Conservation (phyloP, 2,797 vertebrate genomes). For the Sebastes dallii region DNA sequence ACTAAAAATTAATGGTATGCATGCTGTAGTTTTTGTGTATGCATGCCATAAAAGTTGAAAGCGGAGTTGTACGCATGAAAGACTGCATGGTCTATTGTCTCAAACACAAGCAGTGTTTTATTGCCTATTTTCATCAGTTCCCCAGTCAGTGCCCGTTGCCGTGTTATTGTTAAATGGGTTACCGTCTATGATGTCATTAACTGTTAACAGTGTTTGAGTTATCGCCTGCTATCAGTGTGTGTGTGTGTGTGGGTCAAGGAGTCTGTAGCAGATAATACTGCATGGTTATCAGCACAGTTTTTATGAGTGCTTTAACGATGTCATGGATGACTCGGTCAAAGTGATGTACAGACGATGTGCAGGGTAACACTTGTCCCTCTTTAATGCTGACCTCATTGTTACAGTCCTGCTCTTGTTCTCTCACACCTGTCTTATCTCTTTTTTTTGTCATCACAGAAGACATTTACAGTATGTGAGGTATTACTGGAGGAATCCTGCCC, state of each 20-base stretch:
- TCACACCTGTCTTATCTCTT: background rate
- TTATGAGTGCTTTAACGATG: conserved; percentile 25
- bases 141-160: background rate
- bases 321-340: background rate
- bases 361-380: background rate
- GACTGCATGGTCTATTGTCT: conserved; percentile 5
- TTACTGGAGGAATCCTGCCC: background rate
- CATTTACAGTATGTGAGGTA: background rate
- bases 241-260: conserved; percentile 2
- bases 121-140: conserved; percentile 3
- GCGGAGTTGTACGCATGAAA: background rate
- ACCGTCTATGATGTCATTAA: conserved; percentile 10
- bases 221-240: conserved; percentile 12
- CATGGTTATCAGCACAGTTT: conserved; percentile 19
- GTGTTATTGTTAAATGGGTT: conserved; percentile 15
- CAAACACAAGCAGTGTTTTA: conserved; percentile 6
- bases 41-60: background rate
- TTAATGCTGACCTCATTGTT: background rate
- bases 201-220: conserved; percentile 9
- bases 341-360: background rate
- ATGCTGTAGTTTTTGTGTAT: background rate
- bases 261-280: conserved; percentile 24
- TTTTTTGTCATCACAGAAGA: background rate
- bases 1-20: background rate
- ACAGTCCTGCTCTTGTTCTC: background rate